These are phyloP conservation scores for Ashinkailepas kermadecensis DNA, from an alignment of 2,888 invertebrate genomes.

Conservation along the genomic window DNA sequence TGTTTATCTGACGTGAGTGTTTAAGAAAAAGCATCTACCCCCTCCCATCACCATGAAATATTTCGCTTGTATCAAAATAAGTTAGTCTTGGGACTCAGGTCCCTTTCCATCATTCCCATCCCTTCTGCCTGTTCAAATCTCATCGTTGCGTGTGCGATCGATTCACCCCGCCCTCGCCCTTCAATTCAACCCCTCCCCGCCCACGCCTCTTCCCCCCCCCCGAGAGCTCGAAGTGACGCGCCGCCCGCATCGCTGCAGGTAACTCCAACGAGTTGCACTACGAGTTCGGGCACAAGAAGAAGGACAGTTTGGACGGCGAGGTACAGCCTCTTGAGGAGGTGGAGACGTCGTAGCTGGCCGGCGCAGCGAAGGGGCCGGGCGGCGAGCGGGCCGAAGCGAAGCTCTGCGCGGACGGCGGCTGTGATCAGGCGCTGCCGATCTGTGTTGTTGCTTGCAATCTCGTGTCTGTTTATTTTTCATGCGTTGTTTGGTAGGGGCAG, in stretches of 20 bases:
- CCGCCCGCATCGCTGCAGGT: not conserved
- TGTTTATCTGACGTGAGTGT: too few species aligned
- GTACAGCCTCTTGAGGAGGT: not conserved
- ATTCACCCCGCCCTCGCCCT: too few species aligned
- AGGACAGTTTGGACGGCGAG: constrained; percentile 36
- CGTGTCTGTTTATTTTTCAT: constrained; percentile 11
- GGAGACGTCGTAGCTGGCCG: not conserved
- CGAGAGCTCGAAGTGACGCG: too few species aligned
- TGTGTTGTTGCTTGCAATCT: not conserved
- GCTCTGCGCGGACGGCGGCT: not conserved
- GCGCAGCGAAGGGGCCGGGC: not conserved
- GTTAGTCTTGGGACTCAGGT: too few species aligned
- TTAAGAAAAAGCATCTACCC: too few species aligned
- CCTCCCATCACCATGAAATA: too few species aligned
- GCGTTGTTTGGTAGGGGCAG: not conserved
- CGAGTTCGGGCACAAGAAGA: constrained; percentile 60
- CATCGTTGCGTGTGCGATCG: too few species aligned
- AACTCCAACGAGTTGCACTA: constrained; percentile 65
- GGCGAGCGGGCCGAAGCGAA: not conserved
- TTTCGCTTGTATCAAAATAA: too few species aligned
- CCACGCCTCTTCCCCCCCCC: too few species aligned
- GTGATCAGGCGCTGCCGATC: not conserved
- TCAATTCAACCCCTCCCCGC: too few species aligned
- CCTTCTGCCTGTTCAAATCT: too few species aligned
- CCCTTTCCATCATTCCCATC: too few species aligned